A percentile compares a stretch with the other conserved stretches of the same genome.
Conservation (phyloP, 2,113 vertebrate genomes). For the Bos indicus region DNA sequence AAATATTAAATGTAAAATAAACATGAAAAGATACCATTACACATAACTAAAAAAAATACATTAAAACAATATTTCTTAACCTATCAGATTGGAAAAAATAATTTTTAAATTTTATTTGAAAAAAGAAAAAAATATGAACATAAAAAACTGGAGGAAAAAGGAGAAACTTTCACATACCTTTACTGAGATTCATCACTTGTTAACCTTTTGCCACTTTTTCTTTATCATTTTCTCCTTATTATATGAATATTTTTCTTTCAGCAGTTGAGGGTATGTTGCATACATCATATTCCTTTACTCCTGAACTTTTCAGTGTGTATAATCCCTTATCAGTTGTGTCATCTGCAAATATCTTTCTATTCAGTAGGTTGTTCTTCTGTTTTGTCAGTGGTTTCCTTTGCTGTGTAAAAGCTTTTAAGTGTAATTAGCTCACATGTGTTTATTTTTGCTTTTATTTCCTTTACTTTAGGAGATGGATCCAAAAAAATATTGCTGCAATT, state of each 20-base stretch:
- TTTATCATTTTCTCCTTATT: not conserved
- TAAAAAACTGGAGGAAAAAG: not conserved
- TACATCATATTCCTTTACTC: not conserved
- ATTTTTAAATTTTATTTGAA: not conserved
- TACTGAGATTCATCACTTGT: not conserved
- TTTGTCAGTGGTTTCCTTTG: not conserved
- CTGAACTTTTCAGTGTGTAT: not conserved
- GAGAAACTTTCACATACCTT: not conserved
- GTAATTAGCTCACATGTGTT: not conserved
- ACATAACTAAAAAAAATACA: not conserved
- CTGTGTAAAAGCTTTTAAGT: not conserved
- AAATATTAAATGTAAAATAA: not conserved
- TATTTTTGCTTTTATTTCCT: not conserved
- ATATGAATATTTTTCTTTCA: not conserved
- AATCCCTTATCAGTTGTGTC: not conserved
- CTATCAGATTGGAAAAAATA: not conserved
- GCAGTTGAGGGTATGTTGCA: not conserved
- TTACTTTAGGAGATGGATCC: not conserved
- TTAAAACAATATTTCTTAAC: not conserved
- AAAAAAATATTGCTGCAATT: not conserved
- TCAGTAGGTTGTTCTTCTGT: not conserved
- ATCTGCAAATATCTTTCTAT: not conserved
- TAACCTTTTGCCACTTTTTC: not conserved
- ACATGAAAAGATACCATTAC: not conserved
- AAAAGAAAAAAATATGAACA: not conserved